Evolutionary conservation across 37 sponge, comb jelly and placozoan species (phyloP), one percentile per base, ranked within the genome.

Genomic region (Tethya wilhelma): DNA sequence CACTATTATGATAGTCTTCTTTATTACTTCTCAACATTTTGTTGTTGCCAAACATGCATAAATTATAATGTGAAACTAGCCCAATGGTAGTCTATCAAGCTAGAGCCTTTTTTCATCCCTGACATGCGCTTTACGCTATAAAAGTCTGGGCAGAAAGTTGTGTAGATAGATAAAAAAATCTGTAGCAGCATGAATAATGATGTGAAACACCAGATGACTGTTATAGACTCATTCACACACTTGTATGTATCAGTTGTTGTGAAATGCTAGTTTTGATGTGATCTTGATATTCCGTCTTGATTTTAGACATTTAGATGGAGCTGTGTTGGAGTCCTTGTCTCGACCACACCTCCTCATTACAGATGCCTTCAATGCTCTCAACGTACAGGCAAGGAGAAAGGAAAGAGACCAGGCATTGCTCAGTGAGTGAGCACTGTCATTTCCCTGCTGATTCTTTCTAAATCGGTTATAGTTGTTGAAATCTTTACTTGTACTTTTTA

Each of bases 311-410:
- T 73, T 97, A 43, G 95, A 97, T 86, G 95, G 98, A 42, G 95
- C 98, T 43, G 85, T 94, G 58, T 66, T 97, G 64, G 98, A 97
- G 69, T 60, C 84, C 43, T 88, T 97, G 14, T 79, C 90, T 28
- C 44, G 93, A 57, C 99, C 99, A 29, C 93, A 87, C 80, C 84
- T 99, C 2, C 84, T 99, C 64, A 96, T 99, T 39, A 99, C 95
- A 14, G 99, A 96, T 58, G 81, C 99, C 31, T 93, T 90, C 79
- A 99, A 93, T 81, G 95, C 99, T 38, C 81, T 90, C 41, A 89
- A 73, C 45, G 84, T 84, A 37, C 97, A 91, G 73, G 93, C 92
- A 32, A 87, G 93, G 42, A 84, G 99, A 67, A 94, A 93, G 76
- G 95, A 96, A 49, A 76, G 97, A 82, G 99, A 99, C 85, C 91